Percentiles rank a stretch among this genome's conserved stretches.
These are phyloP conservation scores for Scaptomyza flava DNA, from an alignment of 2,888 invertebrate genomes.

Conservation along the genomic window DNA sequence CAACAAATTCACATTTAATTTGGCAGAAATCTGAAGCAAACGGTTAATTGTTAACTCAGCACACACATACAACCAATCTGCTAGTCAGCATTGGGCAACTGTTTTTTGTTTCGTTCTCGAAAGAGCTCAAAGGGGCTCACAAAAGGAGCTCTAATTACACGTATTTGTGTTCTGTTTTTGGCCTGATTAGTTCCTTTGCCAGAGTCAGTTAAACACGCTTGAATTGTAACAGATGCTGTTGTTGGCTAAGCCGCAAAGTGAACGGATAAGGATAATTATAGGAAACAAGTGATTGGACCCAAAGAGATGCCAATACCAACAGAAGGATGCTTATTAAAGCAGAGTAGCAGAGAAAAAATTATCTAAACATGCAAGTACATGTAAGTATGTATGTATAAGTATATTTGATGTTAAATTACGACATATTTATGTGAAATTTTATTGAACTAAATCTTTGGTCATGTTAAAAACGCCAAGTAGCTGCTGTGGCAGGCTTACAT, in stretches of 20 bases:
- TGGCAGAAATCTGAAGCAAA: background rate
- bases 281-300: slow-evolving; percentile 27
- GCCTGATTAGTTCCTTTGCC: slow-evolving; percentile 35
- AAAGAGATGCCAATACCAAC: slow-evolving; percentile 7
- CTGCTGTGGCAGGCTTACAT: no score
- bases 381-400: no score
- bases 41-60: background rate
- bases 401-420: no score
- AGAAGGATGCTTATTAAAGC: background rate
- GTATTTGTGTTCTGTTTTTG: slow-evolving; percentile 36
- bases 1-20: background rate
- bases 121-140: background rate
- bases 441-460: no score
- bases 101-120: background rate
- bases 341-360: background rate
- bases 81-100: background rate
- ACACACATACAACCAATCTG: slow-evolving; percentile 14
- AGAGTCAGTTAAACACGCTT: slow-evolving; percentile 6
- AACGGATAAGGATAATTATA: slow-evolving; percentile 59
- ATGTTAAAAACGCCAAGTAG: no score
- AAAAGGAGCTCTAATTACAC: slow-evolving; percentile 57
- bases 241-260: slow-evolving; percentile 16
- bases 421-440: no score
- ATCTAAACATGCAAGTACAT: background rate
- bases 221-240: slow-evolving; percentile 65